Base-by-base conservation (phyloP, 2,113 vertebrate species). In the Bungarus multicinctus region DNA sequence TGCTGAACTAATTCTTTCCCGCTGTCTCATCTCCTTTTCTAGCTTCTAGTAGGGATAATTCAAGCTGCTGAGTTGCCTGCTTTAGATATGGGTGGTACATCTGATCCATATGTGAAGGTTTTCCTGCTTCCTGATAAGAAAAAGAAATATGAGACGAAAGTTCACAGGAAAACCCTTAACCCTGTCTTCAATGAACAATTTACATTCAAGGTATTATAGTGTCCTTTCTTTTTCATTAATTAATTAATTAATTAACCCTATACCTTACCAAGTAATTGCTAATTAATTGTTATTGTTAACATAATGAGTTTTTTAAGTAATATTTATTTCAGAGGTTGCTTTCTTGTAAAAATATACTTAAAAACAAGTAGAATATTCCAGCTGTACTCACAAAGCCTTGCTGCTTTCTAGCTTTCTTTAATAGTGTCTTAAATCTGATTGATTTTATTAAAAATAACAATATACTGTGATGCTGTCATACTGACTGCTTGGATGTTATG, bases 71-170 rank as follows among this genome's bases (percentile, higher is more conserved):
- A 98, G 60, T 96, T 98, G 86, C 98, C 98, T n/a, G 98, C 98
- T 89, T 96, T 98, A 88, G 98, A 98, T 97, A 98, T 98, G 98
- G 98, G 98, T 39, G 98, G 98, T 14, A 98, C 98, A 2, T 98
- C 98, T 81, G 98, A 98, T 94, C 98, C 98, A 27, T 98, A 98
- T 4, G 98, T 98, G 93, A 98, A 98, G 94, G 97, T 98, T 85
- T 98, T 98, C 95, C 95, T 98, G 92, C 97, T 98, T 74, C 98
- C 98, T 30, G 98, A 98, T 96, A 98, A 98, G 92, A 98, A 98
- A 97, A 98, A 98, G 96, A 98, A 98, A 96, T 98, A 98, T 39
- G 98, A 98, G 95, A 98, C 98, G 54, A 98, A 98, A 96, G 98
- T 98, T 94, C 98, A 98, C 96, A 97, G 98, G 93, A 98, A 98